Evolutionary conservation across 2,888 invertebrate genomes (phyloP).

Genomic region (Drosophila setosimentum): DNA sequence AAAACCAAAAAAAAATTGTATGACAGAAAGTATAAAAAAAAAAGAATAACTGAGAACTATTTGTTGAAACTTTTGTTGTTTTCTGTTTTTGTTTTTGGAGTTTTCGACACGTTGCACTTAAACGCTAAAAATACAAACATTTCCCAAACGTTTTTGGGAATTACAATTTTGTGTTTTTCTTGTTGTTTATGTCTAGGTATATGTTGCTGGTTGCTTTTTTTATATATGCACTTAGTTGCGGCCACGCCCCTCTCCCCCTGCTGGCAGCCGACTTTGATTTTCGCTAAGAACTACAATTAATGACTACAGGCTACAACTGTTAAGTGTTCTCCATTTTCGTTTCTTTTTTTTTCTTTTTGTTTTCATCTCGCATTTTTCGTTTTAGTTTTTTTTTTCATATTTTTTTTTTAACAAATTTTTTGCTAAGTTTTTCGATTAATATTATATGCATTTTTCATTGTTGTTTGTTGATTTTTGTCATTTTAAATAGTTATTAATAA

Average conservation of each 20-base stretch:
- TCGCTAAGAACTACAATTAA: constrained; percentile 78
- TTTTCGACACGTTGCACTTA: constrained; percentile 50
- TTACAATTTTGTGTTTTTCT: constrained; percentile 35
- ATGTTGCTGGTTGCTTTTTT: constrained; percentile 38
- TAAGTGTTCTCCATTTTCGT: constrained; percentile 45
- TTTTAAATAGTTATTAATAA: constrained; percentile 73
- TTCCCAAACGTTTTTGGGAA: constrained; percentile 35
- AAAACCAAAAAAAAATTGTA: constrained; percentile 4
- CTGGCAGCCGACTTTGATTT: constrained; percentile 68
- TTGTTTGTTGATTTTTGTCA: constrained; percentile 38
- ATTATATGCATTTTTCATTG: constrained; percentile 44
- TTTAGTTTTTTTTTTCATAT: constrained; percentile 23
- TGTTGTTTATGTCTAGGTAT: constrained; percentile 37
- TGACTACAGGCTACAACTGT: constrained; percentile 77
- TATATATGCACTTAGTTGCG: constrained; percentile 78
- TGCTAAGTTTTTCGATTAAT: constrained; percentile 60
- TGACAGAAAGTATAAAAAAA: constrained; percentile 14
- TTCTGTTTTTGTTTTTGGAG: constrained; percentile 28
- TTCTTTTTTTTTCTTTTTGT: constrained; percentile 10
- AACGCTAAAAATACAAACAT: constrained; percentile 66
- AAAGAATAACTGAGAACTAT: constrained; percentile 31
- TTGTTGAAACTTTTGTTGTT: constrained; percentile 27
- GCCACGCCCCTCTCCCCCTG: constrained; percentile 44
- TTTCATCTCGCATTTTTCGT: not conserved
- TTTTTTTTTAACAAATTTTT: constrained; percentile 68